Percentiles rank a stretch among this genome's conserved stretches.
Evolutionary conservation across 1,140 invertebrate species (phyloP).

Genomic region (Idris sp.): DNA sequence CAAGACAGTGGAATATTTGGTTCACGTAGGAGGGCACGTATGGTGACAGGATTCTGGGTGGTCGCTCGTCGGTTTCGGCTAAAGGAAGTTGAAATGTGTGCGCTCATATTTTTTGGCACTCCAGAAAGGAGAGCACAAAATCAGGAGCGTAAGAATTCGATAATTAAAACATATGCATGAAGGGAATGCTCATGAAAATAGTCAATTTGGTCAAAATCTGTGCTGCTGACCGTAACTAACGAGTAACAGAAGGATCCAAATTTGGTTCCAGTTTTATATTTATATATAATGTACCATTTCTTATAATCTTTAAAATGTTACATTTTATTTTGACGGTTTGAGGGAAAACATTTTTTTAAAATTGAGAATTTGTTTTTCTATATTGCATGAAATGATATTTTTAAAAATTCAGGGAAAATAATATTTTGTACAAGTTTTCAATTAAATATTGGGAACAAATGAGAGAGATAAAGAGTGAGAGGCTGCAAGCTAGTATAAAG

Average conservation of each 20-base stretch:
- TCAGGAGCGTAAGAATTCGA: conserved; percentile 31
- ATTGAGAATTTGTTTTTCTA: too few relatives aligned
- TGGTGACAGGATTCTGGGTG: conserved; percentile 77
- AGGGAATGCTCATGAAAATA: conserved; percentile 30
- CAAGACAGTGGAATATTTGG: conserved; percentile 37
- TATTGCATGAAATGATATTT: too few relatives aligned
- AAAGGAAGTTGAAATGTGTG: conserved; percentile 68
- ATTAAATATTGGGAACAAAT: too few relatives aligned
- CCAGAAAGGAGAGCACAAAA: conserved; percentile 59
- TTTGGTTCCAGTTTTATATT: not conserved
- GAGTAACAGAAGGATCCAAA: conserved; percentile 34
- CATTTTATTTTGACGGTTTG: too few relatives aligned
- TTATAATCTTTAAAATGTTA: too few relatives aligned
- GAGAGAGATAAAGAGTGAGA: conserved; percentile 30
- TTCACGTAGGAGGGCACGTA: conserved; percentile 55
- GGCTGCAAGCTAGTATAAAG: conserved; percentile 59
- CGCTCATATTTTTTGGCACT: conserved; percentile 74
- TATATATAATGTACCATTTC: not conserved
- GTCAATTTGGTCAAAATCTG: conserved; percentile 39
- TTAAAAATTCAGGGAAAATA: too few relatives aligned
- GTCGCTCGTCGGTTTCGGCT: conserved; percentile 69
- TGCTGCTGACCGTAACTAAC: conserved; percentile 54
- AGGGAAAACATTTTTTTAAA: too few relatives aligned
- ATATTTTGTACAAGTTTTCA: too few relatives aligned
- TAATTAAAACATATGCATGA: conserved; percentile 45